These are phyloP conservation scores for Heliconius nattereri DNA, from an alignment of 1,140 invertebrate genomes.

Conservation along the genomic window DNA sequence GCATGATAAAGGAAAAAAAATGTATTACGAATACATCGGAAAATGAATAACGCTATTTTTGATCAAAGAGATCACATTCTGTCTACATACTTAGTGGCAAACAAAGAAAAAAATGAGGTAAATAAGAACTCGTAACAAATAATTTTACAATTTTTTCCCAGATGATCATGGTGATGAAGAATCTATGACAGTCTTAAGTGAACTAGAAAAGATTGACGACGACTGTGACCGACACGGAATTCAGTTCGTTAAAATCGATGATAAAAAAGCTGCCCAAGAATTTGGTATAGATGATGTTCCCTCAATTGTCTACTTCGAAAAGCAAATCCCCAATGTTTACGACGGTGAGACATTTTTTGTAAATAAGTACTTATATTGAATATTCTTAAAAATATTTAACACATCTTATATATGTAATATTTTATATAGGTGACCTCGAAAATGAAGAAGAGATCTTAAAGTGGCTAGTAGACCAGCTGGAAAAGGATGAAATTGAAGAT, in stretches of 20 bases:
- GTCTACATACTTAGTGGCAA: too few species aligned
- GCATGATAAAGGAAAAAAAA: too few species aligned
- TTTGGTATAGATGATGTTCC: conserved; percentile 94
- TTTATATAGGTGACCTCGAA: conserved; percentile 88
- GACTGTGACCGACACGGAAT: conserved; percentile 95
- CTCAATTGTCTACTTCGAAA: conserved; percentile 95
- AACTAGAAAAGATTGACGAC: conserved; percentile 96
- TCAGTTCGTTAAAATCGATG: conserved; percentile 96
- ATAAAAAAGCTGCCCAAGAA: conserved; percentile 89
- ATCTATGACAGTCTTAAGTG: conserved; percentile 90
- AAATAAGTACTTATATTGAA: background rate
- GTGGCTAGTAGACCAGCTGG: conserved; percentile 92
- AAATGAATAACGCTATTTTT: too few species aligned
- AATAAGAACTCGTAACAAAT: background rate
- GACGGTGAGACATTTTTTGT: conserved; percentile 83
- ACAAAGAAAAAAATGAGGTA: background rate
- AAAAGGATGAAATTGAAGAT: conserved; percentile 97
- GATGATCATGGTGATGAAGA: conserved; percentile 93
- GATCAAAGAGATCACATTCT: too few species aligned
- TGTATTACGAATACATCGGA: too few species aligned
- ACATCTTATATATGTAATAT: background rate
- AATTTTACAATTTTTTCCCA: conserved; percentile 60
- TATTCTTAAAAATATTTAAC: background rate
- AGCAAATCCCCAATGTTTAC: conserved; percentile 95
- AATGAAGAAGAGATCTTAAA: conserved; percentile 95